These are phyloP conservation scores for Ichneumoninae sp. DNA, from an alignment of 2,888 invertebrate species.

Conservation along the genomic window DNA sequence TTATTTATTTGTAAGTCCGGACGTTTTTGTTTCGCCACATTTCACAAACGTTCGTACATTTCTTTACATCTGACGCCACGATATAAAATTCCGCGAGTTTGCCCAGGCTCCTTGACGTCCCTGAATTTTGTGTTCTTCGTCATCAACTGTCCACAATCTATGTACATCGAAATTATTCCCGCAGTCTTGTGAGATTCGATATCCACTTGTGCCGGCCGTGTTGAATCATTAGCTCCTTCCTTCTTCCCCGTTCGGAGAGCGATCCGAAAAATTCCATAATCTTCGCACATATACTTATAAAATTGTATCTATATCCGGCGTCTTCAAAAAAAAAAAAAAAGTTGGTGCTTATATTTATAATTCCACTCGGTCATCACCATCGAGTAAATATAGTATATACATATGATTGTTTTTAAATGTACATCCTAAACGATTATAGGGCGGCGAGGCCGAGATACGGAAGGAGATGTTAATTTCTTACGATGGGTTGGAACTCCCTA, in stretches of 20 bases:
- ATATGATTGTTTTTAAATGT: constrained; percentile 11
- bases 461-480: constrained; percentile 12
- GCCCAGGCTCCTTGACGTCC: constrained; percentile 4
- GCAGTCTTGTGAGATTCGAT: constrained; percentile 7
- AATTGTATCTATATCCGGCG: constrained; percentile 3
- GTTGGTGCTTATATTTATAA: constrained; percentile 9
- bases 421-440: constrained; percentile 16
- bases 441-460: background rate
- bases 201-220: constrained; percentile 8
- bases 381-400: background rate
- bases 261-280: background rate
- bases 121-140: constrained; percentile 18
- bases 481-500: background rate
- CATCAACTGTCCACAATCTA: background rate
- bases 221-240: background rate
- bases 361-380: background rate
- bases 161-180: background rate
- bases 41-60: background rate
- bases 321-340: constrained; percentile 1
- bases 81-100: background rate
- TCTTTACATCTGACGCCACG: background rate
- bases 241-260: background rate
- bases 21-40: background rate
- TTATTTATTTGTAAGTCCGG: background rate
- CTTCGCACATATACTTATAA: constrained; percentile 12